Evolutionary conservation across 35 echinoderm and acorn worm species (phyloP).

Genomic region (Ophioderma brevispina): DNA sequence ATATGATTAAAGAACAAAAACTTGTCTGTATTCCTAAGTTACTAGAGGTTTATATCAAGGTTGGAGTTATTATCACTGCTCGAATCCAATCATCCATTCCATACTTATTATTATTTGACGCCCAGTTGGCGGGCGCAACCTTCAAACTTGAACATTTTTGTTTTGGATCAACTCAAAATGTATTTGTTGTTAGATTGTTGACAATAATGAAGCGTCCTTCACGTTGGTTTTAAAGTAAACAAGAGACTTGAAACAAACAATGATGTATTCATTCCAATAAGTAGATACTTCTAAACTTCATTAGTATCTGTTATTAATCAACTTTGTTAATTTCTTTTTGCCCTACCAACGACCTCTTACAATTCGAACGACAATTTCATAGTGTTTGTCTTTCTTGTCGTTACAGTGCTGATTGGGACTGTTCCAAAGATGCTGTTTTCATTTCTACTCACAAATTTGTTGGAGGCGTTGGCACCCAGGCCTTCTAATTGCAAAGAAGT

Average conservation of each 20-base stretch:
- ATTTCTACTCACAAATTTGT: constrained; percentile 97
- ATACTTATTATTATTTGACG: not conserved
- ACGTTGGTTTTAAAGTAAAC: too few species aligned
- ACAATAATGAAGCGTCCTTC: not conserved
- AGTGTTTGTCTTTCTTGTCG: not conserved
- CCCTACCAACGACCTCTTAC: not conserved
- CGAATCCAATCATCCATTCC: not conserved
- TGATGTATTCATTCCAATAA: too few species aligned
- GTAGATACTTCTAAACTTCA: too few species aligned
- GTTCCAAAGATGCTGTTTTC: constrained; percentile 98
- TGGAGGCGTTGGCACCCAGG: constrained; percentile 91
- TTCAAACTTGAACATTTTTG: constrained; percentile 4
- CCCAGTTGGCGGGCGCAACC: not conserved
- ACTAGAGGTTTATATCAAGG: too few species aligned
- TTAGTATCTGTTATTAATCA: too few species aligned
- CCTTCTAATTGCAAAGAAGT: constrained; percentile 94
- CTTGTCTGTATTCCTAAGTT: too few species aligned
- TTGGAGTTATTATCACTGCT: not conserved
- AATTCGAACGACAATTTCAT: not conserved
- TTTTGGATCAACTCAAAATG: not conserved
- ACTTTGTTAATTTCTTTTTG: too few species aligned
- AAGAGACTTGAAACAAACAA: too few species aligned
- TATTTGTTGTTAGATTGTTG: not conserved
- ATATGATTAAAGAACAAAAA: too few species aligned
- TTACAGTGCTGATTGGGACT: constrained; percentile 64